These are phyloP conservation scores for Drosophila tani DNA, from an alignment of 1,140 invertebrate species.

Conservation along the genomic window DNA sequence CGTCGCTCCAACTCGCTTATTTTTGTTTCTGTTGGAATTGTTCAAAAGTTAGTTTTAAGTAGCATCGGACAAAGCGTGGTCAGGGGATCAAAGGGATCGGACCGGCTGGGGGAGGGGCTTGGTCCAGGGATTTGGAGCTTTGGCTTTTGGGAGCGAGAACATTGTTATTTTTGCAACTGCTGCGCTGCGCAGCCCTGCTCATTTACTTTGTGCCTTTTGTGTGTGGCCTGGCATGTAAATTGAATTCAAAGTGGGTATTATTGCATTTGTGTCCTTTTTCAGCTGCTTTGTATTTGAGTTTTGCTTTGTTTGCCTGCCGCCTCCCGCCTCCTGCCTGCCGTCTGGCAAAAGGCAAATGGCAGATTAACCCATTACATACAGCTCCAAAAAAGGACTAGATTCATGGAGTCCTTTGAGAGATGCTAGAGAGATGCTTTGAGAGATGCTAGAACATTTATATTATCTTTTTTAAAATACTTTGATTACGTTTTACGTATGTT, in stretches of 20 bases:
- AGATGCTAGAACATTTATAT: background rate
- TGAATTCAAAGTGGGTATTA: slow-evolving; percentile 76
- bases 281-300: slow-evolving; percentile 58
- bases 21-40: slow-evolving; percentile 64
- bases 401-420: too few relatives aligned
- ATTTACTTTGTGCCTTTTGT: slow-evolving; percentile 72
- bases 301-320: slow-evolving; percentile 30
- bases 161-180: slow-evolving; percentile 72
- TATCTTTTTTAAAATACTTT: too few relatives aligned
- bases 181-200: slow-evolving; percentile 54
- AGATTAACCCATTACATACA: slow-evolving; percentile 25
- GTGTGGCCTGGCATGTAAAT: slow-evolving; percentile 70
- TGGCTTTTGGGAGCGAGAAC: slow-evolving; percentile 53
- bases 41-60: slow-evolving; percentile 78
- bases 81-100: slow-evolving; percentile 7
- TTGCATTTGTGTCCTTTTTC: slow-evolving; percentile 53
- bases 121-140: slow-evolving; percentile 26
- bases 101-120: background rate
- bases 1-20: slow-evolving; percentile 46
- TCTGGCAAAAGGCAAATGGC: slow-evolving; percentile 37
- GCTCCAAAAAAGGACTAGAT: background rate
- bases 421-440: background rate
- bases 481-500: too few relatives aligned
- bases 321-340: slow-evolving; percentile 6
- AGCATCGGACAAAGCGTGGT: slow-evolving; percentile 45